A percentile compares a stretch with the other conserved stretches of the same genome.
Conservation (phyloP, 2,888 invertebrate genomes). For the Gerosis bhagava region DNA sequence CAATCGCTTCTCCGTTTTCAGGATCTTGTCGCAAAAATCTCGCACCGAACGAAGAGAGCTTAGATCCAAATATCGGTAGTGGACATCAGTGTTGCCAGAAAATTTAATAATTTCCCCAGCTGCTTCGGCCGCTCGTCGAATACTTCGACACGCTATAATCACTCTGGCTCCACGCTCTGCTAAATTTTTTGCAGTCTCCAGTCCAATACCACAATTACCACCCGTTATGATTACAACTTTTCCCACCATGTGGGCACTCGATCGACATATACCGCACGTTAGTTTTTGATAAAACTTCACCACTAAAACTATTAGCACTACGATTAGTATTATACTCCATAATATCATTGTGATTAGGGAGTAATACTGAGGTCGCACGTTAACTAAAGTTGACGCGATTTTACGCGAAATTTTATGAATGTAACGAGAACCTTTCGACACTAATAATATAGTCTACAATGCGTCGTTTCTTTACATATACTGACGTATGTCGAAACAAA, state of each 20-base stretch:
- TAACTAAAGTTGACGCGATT: slow-evolving; percentile 5
- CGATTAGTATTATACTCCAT: slow-evolving; percentile 17
- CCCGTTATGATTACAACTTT: slow-evolving; percentile 74
- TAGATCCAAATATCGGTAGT: slow-evolving; percentile 64
- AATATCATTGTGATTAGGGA: slow-evolving; percentile 29
- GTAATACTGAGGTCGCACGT: slow-evolving; percentile 6
- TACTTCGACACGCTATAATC: slow-evolving; percentile 75
- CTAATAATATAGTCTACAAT: slow-evolving; percentile 19
- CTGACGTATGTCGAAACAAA: slow-evolving; percentile 12
- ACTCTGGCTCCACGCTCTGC: slow-evolving; percentile 76
- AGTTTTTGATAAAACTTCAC: slow-evolving; percentile 68
- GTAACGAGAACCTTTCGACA: slow-evolving; percentile 13
- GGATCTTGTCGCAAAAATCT: slow-evolving; percentile 80
- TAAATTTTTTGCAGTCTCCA: slow-evolving; percentile 76
- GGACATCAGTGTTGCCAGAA: slow-evolving; percentile 61
- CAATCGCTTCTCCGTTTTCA: slow-evolving; percentile 69
- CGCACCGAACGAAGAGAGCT: slow-evolving; percentile 72
- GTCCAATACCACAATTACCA: slow-evolving; percentile 76
- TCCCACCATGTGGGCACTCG: slow-evolving; percentile 71
- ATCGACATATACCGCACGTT: slow-evolving; percentile 63
- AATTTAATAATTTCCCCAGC: slow-evolving; percentile 60
- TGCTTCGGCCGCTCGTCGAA: slow-evolving; percentile 58
- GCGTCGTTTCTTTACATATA: slow-evolving; percentile 6
- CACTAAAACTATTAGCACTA: slow-evolving; percentile 30
- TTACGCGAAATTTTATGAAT: not conserved